Evolutionary conservation across 2,888 invertebrate genomes (phyloP).

Genomic region (Lithophane leautieri): DNA sequence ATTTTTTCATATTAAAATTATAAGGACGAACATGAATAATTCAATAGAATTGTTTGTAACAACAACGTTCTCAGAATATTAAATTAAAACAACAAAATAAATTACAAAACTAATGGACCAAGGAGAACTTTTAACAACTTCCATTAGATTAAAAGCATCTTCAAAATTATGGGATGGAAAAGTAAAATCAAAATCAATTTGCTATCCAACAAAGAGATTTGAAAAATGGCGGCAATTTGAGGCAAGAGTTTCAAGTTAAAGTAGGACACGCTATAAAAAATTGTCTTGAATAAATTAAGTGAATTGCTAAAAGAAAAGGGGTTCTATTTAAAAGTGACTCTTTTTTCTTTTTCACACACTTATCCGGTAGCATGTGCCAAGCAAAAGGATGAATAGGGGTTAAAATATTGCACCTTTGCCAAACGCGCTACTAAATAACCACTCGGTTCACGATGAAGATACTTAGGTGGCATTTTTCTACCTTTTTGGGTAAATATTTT

Average conservation of each 20-base stretch:
- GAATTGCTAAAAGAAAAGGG: constrained; percentile 43
- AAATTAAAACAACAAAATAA: constrained; percentile 40
- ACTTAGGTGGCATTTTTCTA: constrained; percentile 24
- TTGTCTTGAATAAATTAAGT: constrained; percentile 75
- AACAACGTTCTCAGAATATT: constrained; percentile 34
- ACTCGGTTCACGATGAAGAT: constrained; percentile 46
- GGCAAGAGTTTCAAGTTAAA: constrained; percentile 54
- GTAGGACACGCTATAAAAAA: constrained; percentile 66
- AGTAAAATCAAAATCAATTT: constrained; percentile 48
- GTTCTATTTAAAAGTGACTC: constrained; percentile 64
- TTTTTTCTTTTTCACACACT: constrained; percentile 70
- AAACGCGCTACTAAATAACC: constrained; percentile 57
- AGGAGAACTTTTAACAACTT: constrained; percentile 39
- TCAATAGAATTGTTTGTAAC: constrained; percentile 27
- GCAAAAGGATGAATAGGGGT: constrained; percentile 62
- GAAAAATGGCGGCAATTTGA: constrained; percentile 37
- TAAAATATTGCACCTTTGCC: constrained; percentile 66
- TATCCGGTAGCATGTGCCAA: constrained; percentile 68
- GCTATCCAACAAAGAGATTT: constrained; percentile 26
- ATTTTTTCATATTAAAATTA: constrained; percentile 9
- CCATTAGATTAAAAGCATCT: constrained; percentile 53
- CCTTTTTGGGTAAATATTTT: constrained; percentile 10
- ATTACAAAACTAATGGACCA: constrained; percentile 43
- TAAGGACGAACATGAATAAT: constrained; percentile 30
- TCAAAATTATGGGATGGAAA: constrained; percentile 40